Percentiles rank a stretch among this genome's conserved stretches.
Evolutionary conservation across 2,797 vertebrate species (phyloP).

Genomic region (Petrocephalus sullivani): DNA sequence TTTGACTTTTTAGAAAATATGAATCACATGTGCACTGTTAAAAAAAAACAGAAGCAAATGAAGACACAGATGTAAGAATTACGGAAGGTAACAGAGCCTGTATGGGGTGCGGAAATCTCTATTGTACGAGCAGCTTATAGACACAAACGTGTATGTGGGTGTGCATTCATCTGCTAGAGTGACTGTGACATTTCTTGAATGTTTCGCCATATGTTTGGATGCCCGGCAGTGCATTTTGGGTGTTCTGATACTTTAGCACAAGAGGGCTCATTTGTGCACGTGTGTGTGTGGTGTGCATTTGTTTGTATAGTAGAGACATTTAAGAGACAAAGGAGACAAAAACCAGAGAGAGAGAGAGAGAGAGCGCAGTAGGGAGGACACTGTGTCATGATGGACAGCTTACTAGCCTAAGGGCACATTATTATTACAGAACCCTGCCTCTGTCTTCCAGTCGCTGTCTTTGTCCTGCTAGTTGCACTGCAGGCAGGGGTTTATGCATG

Average conservation of each 20-base stretch:
- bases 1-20: not conserved
- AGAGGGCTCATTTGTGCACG: not conserved
- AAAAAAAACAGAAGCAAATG: not conserved
- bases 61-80: not conserved
- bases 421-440: constrained; percentile 55
- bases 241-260: not conserved
- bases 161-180: not conserved
- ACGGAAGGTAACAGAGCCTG: not conserved
- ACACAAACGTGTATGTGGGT: not conserved
- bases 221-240: not conserved
- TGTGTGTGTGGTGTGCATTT: not conserved
- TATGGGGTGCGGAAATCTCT: not conserved
- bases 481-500: constrained; percentile 37
- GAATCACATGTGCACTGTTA: not conserved
- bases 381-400: constrained; percentile 38
- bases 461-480: constrained; percentile 39
- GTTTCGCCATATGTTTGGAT: not conserved
- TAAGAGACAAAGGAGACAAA: not conserved
- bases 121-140: not conserved
- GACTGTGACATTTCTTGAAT: not conserved
- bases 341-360: not conserved
- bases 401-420: constrained; percentile 60
- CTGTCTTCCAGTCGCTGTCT: constrained; percentile 29
- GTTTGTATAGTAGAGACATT: not conserved
- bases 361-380: not conserved